These are phyloP conservation scores for Puntigrus tetrazona DNA, from an alignment of 2,113 vertebrate species.

Conservation along the genomic window DNA sequence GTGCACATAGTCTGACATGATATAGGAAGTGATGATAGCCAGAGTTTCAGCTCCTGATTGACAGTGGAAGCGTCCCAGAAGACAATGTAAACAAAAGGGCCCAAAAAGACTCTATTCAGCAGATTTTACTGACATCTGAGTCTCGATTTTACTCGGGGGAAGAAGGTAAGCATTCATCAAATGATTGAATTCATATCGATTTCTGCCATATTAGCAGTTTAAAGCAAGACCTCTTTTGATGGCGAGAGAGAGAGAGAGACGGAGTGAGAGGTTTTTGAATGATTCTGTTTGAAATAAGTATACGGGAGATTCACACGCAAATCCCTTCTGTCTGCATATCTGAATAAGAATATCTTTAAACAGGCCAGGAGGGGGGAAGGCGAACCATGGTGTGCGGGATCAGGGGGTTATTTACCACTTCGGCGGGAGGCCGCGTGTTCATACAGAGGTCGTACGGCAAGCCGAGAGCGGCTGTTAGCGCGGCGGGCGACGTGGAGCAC, in stretches of 20 bases:
- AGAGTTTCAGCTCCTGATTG: constrained; percentile 75
- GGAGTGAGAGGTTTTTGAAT: constrained; percentile 68
- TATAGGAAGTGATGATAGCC: constrained; percentile 78
- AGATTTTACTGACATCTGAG: constrained; percentile 77
- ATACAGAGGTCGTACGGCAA: constrained; percentile 10
- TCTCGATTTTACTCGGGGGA: constrained; percentile 71
- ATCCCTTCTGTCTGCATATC: constrained; percentile 54
- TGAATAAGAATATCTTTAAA: constrained; percentile 67
- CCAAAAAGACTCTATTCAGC: constrained; percentile 89
- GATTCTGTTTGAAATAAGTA: constrained; percentile 87
- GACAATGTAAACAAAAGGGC: constrained; percentile 84
- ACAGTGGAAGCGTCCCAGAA: constrained; percentile 81
- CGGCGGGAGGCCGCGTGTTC: constrained; percentile 19
- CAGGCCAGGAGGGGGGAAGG: neutral
- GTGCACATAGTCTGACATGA: constrained; percentile 18
- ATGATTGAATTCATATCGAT: constrained; percentile 92
- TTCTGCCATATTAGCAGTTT: constrained; percentile 85
- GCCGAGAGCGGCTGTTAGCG: neutral
- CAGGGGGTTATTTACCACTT: constrained; percentile 39
- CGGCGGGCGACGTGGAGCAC: neutral
- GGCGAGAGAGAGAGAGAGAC: constrained; percentile 38
- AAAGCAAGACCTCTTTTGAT: constrained; percentile 80
- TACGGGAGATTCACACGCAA: constrained; percentile 63
- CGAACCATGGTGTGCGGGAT: constrained; percentile 11
- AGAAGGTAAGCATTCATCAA: constrained; percentile 88